phyloP scores from a whole-genome alignment of 1,140 invertebrate species.

The Drosophila ambigua region DNA sequence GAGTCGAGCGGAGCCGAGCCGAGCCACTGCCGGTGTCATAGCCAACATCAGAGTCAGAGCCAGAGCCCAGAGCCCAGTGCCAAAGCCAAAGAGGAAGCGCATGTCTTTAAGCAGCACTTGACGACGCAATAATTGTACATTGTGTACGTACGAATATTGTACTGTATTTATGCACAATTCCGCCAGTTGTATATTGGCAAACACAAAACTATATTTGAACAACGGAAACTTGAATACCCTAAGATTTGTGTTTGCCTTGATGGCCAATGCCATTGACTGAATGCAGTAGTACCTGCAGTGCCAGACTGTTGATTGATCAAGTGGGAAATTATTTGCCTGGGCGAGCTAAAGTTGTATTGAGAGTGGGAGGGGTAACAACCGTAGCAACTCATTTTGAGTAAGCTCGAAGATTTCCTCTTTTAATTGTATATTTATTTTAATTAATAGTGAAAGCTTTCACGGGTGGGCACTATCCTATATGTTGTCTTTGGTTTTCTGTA shows the following conservation, averaged over 20 bases:
- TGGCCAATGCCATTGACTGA: background rate
- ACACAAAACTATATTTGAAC: conserved; percentile 20
- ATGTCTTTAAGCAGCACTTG: conserved; percentile 77
- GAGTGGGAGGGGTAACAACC: too few species aligned
- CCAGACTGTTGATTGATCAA: too few species aligned
- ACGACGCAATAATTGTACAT: conserved; percentile 17
- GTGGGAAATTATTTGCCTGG: too few species aligned
- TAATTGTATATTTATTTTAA: too few species aligned
- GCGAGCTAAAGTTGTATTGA: too few species aligned
- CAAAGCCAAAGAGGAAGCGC: conserved; percentile 69
- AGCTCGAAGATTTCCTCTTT: too few species aligned
- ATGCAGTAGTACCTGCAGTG: too few species aligned
- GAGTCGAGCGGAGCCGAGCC: conserved; percentile 35
- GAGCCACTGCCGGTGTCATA: conserved; percentile 35
- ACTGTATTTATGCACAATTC: conserved; percentile 46
- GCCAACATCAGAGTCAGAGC: conserved; percentile 5
- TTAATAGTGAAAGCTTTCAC: too few species aligned
- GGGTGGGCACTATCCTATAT: too few species aligned
- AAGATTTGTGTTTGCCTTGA: conserved; percentile 13
- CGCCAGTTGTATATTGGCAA: conserved; percentile 32
- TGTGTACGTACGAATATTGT: background rate
- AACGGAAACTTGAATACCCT: conserved; percentile 30
- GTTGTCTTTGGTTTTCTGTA: too few species aligned
- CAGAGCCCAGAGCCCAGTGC: background rate
- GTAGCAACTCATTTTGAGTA: too few species aligned